phyloP scores from a whole-genome alignment of 1,140 invertebrate genomes.

The Paramacrobiotus metropolitanus region DNA sequence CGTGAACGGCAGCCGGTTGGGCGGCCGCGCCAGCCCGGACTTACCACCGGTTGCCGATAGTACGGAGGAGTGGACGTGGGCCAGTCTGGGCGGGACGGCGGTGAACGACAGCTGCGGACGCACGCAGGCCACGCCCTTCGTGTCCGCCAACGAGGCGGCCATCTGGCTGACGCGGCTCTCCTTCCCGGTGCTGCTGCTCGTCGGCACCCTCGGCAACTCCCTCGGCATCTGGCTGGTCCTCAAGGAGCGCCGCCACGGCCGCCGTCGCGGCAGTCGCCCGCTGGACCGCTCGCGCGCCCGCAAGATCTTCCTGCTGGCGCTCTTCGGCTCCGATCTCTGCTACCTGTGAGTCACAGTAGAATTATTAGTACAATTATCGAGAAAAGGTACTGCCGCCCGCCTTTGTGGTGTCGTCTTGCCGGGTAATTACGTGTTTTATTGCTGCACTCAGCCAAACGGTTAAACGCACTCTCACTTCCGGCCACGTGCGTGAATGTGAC shows the following conservation, averaged over 20 bases:
- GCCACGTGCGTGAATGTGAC: too few relatives aligned
- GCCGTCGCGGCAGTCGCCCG: neutral
- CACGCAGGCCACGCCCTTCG: neutral
- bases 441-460: too few relatives aligned
- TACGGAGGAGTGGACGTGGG: too few relatives aligned
- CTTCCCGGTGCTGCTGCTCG: neutral
- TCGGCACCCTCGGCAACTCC: neutral
- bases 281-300: neutral
- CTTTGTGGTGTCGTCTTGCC: too few relatives aligned
- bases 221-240: neutral
- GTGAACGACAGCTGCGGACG: neutral
- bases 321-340: neutral
- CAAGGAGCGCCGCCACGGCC: neutral
- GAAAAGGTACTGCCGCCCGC: too few relatives aligned
- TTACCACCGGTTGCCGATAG: too few relatives aligned
- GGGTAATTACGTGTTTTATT: too few relatives aligned
- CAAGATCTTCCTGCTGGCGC: neutral
- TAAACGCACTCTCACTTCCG: too few relatives aligned
- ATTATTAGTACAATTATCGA: too few relatives aligned
- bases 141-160: neutral
- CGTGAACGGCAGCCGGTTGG: too few relatives aligned
- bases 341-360: conserved; percentile 1
- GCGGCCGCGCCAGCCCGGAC: too few relatives aligned
- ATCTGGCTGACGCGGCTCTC: conserved; percentile 3
- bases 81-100: too few relatives aligned